These are phyloP conservation scores for Catostomus latipinnis DNA, from an alignment of 2,797 vertebrate species.

Conservation along the genomic window DNA sequence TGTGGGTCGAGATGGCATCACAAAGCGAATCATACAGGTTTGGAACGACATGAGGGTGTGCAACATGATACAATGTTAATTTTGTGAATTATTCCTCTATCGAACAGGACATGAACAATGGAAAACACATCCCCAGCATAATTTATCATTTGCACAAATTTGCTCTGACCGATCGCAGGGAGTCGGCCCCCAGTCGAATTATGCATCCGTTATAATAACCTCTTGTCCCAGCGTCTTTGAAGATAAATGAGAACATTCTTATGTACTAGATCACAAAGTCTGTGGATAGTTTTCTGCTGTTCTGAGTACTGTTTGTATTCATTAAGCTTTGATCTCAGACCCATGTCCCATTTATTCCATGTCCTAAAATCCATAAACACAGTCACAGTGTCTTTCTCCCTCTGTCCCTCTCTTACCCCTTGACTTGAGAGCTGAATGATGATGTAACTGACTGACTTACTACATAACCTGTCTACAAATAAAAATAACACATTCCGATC, in stretches of 20 bases:
- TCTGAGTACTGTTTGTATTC: background rate
- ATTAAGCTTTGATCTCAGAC: conserved; percentile 4
- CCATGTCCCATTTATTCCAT: background rate
- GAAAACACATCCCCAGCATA: conserved; percentile 32
- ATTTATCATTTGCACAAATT: conserved; percentile 51
- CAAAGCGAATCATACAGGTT: background rate
- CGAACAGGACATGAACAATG: conserved; percentile 38
- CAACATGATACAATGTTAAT: background rate
- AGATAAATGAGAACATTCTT: conserved; percentile 30
- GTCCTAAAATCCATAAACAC: conserved; percentile 14
- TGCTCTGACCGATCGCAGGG: conserved; percentile 38
- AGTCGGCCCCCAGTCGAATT: conserved; percentile 28
- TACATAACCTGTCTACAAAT: no score
- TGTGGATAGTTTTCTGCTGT: conserved; percentile 6
- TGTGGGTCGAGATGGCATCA: no score
- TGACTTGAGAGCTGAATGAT: no score
- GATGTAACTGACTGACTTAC: no score
- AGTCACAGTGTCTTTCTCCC: no score
- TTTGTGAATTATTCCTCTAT: background rate
- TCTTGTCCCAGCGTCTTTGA: conserved; percentile 32
- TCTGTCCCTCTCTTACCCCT: no score
- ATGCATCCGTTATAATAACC: conserved; percentile 46
- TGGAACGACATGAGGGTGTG: background rate
- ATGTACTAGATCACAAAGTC: conserved; percentile 4
- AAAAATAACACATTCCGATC: no score